Percentiles rank a stretch among this genome's conserved stretches.
phyloP scores from a whole-genome alignment of 1,140 invertebrate genomes.

The Drosophila chauvacae region DNA sequence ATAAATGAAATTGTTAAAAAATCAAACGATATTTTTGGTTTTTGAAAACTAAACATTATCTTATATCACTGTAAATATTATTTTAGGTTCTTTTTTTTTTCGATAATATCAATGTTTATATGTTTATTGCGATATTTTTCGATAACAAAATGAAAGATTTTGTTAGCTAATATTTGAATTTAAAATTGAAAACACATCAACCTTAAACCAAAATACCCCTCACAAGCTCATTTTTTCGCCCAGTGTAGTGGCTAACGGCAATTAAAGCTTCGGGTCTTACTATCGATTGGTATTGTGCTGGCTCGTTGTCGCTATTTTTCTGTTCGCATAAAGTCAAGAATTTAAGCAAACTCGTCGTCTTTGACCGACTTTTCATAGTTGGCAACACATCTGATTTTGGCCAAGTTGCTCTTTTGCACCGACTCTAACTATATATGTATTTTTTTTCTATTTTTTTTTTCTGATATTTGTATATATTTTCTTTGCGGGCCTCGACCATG shows the following conservation, averaged over 20 bases:
- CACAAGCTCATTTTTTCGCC: neutral
- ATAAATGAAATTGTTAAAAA: too few species aligned
- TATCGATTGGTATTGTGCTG: constrained; percentile 53
- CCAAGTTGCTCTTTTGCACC: constrained; percentile 32
- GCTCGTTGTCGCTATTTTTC: constrained; percentile 32
- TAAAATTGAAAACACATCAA: neutral
- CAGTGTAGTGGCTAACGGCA: constrained; percentile 63
- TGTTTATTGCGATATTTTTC: neutral
- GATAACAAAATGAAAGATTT: too few species aligned
- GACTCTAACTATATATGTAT: constrained; percentile 16
- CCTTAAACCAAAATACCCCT: too few species aligned
- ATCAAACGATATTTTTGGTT: too few species aligned
- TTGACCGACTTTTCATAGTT: constrained; percentile 66
- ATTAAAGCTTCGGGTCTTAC: constrained; percentile 53
- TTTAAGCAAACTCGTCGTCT: constrained; percentile 71
- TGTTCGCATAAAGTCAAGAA: constrained; percentile 65
- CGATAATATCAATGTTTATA: too few species aligned
- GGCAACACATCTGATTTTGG: constrained; percentile 44
- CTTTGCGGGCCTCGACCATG: constrained; percentile 40
- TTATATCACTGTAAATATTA: too few species aligned
- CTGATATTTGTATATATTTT: neutral
- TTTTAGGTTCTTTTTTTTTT: too few species aligned
- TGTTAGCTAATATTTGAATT: too few species aligned
- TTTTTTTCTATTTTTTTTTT: neutral
- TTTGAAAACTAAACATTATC: too few species aligned